These are phyloP conservation scores for Colletes gigas DNA, from an alignment of 1,140 invertebrate genomes.

Conservation along the genomic window DNA sequence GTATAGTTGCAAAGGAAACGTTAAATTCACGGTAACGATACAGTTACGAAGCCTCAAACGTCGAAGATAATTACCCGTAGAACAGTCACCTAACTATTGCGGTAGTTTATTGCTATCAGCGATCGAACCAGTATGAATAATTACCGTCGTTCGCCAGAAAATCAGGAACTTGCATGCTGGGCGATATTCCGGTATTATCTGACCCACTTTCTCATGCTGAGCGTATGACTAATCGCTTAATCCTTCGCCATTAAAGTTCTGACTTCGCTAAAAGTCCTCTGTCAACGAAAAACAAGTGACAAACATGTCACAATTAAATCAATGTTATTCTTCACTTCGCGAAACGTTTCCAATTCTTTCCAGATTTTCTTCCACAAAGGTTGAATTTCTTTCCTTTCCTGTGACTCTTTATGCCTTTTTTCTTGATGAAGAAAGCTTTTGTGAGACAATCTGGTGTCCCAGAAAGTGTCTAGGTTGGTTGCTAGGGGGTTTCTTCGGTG, in stretches of 20 bases:
- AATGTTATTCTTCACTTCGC: no score
- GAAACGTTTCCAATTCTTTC: background rate
- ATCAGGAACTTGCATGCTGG: conserved; percentile 14
- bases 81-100: background rate
- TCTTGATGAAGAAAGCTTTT: background rate
- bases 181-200: conserved; percentile 14
- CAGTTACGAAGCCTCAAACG: background rate
- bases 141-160: conserved; percentile 16
- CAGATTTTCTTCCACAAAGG: no score
- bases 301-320: no score
- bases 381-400: no score
- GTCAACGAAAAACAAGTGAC: background rate
- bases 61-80: background rate
- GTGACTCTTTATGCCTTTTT: no score
- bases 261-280: background rate
- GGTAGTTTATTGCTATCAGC: background rate
- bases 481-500: background rate
- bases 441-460: background rate
- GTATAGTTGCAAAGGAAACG: no score
- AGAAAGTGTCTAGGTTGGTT: background rate
- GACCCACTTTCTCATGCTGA: conserved; percentile 38
- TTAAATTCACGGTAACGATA: background rate
- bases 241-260: conserved; percentile 3
- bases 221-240: conserved; percentile 40
- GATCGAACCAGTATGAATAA: conserved; percentile 7